These are phyloP conservation scores for Atrichornis clamosus DNA, from an alignment of 2,113 vertebrate species.

Conservation along the genomic window DNA sequence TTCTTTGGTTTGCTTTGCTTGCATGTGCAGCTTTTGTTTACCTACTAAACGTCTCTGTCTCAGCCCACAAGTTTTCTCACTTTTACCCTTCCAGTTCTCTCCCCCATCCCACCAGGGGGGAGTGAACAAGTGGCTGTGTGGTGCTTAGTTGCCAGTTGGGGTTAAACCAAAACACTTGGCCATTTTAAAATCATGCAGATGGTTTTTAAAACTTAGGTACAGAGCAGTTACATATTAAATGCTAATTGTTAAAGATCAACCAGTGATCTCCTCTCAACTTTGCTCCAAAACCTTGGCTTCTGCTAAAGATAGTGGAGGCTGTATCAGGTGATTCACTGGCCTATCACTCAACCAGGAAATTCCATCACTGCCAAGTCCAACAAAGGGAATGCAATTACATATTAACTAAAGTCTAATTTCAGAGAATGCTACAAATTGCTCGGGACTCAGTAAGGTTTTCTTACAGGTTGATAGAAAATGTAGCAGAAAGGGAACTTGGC, in stretches of 20 bases:
- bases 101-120: background rate
- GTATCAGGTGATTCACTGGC: background rate
- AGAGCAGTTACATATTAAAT: background rate
- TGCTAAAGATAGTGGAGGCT: background rate
- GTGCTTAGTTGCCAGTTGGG: background rate
- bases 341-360: background rate
- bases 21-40: background rate
- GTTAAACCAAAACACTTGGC: background rate
- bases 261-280: background rate
- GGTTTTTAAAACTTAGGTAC: background rate
- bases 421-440: background rate
- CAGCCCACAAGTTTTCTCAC: background rate
- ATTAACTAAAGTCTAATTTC: background rate
- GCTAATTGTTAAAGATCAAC: background rate
- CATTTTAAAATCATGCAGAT: background rate
- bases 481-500: background rate
- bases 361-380: background rate
- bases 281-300: background rate
- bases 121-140: background rate
- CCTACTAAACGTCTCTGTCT: background rate
- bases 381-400: background rate
- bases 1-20: background rate
- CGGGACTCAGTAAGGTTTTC: background rate
- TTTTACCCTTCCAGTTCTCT: background rate
- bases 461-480: background rate